These are phyloP conservation scores for Drosophila chauvacae DNA, from an alignment of 1,140 invertebrate species.

Conservation along the genomic window DNA sequence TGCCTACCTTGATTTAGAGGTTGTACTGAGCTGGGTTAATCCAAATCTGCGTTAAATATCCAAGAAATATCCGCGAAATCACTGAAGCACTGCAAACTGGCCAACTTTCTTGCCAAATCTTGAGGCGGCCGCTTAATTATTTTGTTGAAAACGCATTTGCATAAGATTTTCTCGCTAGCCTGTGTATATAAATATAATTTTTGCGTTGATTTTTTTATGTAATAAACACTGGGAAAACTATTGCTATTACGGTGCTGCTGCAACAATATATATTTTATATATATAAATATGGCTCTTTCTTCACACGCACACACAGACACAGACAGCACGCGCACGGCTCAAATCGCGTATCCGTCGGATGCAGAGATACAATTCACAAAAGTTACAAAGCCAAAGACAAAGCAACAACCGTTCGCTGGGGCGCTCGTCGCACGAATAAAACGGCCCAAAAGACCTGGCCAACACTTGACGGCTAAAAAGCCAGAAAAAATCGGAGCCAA, in stretches of 20 bases:
- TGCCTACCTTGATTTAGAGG: constrained; percentile 42
- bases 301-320: constrained; percentile 65
- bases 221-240: constrained; percentile 72
- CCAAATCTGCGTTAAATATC: constrained; percentile 27
- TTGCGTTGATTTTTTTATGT: constrained; percentile 56
- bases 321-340: constrained; percentile 39
- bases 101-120: constrained; percentile 54
- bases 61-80: constrained; percentile 26
- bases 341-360: constrained; percentile 71
- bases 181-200: constrained; percentile 24
- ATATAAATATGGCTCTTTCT: constrained; percentile 77
- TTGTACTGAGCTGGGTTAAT: constrained; percentile 49
- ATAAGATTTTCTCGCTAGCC: constrained; percentile 42
- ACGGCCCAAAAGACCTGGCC: constrained; percentile 51
- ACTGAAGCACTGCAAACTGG: constrained; percentile 38
- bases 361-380: constrained; percentile 43
- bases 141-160: constrained; percentile 56
- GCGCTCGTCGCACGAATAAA: constrained; percentile 79
- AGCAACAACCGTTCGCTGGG: constrained; percentile 77
- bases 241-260: constrained; percentile 48
- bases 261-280: constrained; percentile 47
- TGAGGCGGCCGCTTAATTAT: constrained; percentile 50
- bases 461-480: constrained; percentile 57
- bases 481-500: constrained; percentile 48
- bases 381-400: constrained; percentile 53